Evolutionary conservation across 2,797 vertebrate genomes (phyloP).

Genomic region (Gadopsis marmoratus): DNA sequence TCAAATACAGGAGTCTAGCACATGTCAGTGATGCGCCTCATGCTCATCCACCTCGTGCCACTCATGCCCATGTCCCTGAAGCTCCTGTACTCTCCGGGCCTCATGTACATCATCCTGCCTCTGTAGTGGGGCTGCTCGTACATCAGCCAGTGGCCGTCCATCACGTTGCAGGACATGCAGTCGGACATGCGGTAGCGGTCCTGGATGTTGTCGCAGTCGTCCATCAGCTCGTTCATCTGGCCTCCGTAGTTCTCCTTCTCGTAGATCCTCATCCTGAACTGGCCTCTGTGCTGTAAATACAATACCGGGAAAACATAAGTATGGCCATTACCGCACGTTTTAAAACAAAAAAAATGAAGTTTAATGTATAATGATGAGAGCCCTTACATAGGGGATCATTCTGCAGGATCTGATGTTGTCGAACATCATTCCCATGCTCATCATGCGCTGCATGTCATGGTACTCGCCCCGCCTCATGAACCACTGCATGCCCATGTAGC

Average conservation of each 20-base stretch:
- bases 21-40: conserved; percentile 83
- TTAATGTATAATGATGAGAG: neutral
- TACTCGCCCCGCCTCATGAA: conserved; percentile 86
- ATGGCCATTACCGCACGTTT: neutral
- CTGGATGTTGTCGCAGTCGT: conserved; percentile 82
- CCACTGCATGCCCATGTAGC: conserved; percentile 83
- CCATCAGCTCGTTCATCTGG: conserved; percentile 80
- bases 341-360: neutral
- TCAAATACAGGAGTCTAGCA: conserved; percentile 76
- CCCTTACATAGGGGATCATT: conserved; percentile 82
- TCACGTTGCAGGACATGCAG: conserved; percentile 81
- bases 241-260: conserved; percentile 84
- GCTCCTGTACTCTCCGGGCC: conserved; percentile 85
- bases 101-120: conserved; percentile 84
- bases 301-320: conserved; percentile 6
- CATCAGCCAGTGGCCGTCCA: conserved; percentile 86
- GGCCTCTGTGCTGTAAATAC: conserved; percentile 79
- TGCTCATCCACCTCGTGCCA: conserved; percentile 79
- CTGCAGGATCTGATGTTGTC: conserved; percentile 85
- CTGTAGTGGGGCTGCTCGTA: conserved; percentile 84
- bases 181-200: conserved; percentile 81
- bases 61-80: conserved; percentile 80
- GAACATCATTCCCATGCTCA: conserved; percentile 83
- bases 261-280: conserved; percentile 83
- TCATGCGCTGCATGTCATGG: conserved; percentile 84